A percentile compares a stretch with the other conserved stretches of the same genome.
Evolutionary conservation across 2,797 vertebrate genomes (phyloP).

Genomic region (Bucorvus abyssinicus): DNA sequence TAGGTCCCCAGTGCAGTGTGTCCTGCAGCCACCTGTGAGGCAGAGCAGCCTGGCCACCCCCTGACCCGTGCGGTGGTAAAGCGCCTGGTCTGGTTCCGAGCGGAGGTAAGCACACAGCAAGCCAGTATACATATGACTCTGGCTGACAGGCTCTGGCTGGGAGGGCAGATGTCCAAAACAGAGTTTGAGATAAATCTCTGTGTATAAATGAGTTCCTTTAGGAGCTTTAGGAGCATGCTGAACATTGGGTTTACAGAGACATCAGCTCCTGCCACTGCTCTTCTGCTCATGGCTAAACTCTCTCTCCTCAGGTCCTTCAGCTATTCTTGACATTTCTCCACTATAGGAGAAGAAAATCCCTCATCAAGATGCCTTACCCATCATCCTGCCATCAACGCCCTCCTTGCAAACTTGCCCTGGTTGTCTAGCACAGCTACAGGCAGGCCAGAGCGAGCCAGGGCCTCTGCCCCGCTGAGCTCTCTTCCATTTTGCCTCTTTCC

Average conservation of each 20-base stretch:
- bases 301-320: neutral
- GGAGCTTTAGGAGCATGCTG: neutral
- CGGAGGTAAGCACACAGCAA: neutral
- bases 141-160: neutral
- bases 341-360: neutral
- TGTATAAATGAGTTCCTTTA: neutral
- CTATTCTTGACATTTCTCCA: neutral
- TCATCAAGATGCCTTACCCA: neutral
- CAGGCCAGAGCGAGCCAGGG: accelerated
- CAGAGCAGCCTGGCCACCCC: neutral
- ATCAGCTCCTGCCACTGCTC: neutral
- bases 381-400: neutral
- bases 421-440: neutral
- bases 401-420: neutral
- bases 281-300: neutral
- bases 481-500: neutral
- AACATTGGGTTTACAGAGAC: neutral
- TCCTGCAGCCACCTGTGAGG: accelerated
- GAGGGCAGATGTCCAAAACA: neutral
- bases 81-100: accelerated
- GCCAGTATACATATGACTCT: neutral
- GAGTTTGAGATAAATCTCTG: neutral
- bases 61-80: neutral
- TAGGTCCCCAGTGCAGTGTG: neutral
- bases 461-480: accelerated